Evolutionary conservation across 2,888 invertebrate species (phyloP), one percentile per base, ranked within the genome.

Genomic region (Galerucella calmariensis): DNA sequence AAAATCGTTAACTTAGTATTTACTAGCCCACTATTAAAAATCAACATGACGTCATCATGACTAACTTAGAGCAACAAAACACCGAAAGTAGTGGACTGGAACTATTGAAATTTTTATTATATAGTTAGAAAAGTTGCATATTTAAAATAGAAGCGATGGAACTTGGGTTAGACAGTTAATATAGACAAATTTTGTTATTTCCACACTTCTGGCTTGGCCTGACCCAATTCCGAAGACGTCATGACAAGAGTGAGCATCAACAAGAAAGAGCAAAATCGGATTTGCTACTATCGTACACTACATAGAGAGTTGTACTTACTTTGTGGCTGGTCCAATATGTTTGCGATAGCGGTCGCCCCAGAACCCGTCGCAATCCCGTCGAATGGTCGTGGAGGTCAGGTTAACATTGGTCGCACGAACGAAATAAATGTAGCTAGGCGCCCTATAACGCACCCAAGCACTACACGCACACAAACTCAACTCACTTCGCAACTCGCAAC

Each of bases 251-350:
- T 53, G 12, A 16, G 24, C 27, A 61, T 58, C 44, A 35, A 16
- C 27, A 61, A 51, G 16, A 68, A 48, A 41, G n/a, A 62, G 44
- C 46, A 61, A 27, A 27, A 61, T 27, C 16, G 69, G 20, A 14
- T 56, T 16, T 56, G 56, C 56, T 41, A 35, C 8, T 20, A 56
- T 11, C 44, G 35, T 41, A 68, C 51, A 58, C 58, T 16, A 44
- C 58, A 68, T 66, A 58, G 14, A 35, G 61, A 61, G 61, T 66
- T 62, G 48, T 77, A 87, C 87, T 87, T 85, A 87, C 87, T 86
- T 85, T 85, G 82, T 84, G 84, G 85, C 85, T 85, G 84, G 85
- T 86, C 86, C 87, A 86, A 86, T 87, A 86, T 85, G 83, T 85
- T 80, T 83, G 84, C 85, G 86, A 86, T 86, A 85, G 85, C 86